Percentiles rank a stretch among this genome's conserved stretches.
These are phyloP conservation scores for Agrotis segetum DNA, from an alignment of 2,888 invertebrate species.

Conservation along the genomic window DNA sequence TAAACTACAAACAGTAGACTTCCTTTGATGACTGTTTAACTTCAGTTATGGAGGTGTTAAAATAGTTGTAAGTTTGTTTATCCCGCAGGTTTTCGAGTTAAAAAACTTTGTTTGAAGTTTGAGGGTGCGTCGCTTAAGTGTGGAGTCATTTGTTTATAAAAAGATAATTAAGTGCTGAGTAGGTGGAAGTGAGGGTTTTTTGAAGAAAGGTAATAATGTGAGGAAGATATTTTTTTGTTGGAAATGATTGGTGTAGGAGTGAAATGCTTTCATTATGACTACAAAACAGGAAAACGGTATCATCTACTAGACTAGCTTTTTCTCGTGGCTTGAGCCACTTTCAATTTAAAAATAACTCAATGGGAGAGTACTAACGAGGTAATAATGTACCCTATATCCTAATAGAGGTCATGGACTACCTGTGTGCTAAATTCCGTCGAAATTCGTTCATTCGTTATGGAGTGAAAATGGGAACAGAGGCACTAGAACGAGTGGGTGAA, in stretches of 20 bases:
- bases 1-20: slow-evolving; percentile 68
- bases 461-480: neutral
- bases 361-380: too few relatives aligned
- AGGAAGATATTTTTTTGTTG: neutral
- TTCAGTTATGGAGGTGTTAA: slow-evolving; percentile 66
- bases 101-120: slow-evolving; percentile 56
- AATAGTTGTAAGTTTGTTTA: slow-evolving; percentile 64
- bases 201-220: slow-evolving; percentile 2
- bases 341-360: too few relatives aligned
- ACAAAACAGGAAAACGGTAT: too few relatives aligned
- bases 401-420: neutral
- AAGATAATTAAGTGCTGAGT: slow-evolving; percentile 50
- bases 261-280: neutral
- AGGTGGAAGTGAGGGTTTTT: slow-evolving; percentile 26
- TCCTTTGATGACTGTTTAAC: slow-evolving; percentile 61
- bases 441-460: neutral
- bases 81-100: slow-evolving; percentile 43
- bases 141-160: slow-evolving; percentile 41
- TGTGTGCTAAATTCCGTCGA: neutral
- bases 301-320: neutral
- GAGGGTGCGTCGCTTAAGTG: slow-evolving; percentile 36
- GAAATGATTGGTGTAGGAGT: neutral
- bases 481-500: too few relatives aligned
- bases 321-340: too few relatives aligned
- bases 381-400: neutral